Base-by-base conservation (phyloP, 1,140 invertebrate species). In the Drosophila equinoxialis region DNA sequence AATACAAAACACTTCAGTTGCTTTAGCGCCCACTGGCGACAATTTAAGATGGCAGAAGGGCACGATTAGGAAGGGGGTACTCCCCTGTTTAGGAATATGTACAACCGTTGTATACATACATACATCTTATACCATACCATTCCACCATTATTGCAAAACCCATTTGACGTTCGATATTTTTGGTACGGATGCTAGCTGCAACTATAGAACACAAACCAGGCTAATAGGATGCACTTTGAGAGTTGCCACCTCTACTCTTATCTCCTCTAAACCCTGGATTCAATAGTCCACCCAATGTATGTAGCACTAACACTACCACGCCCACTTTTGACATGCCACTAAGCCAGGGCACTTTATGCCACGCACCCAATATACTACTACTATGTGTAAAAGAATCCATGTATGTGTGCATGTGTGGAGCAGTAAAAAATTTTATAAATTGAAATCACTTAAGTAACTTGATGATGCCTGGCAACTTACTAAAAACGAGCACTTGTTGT, bases 191-290 rank as follows among this genome's bases (percentile, higher is more conserved):
- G 76, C 77, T 80, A 89, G 80, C 84, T 89, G 83, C 84, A 79
- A 71, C 79, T 80, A 69, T 60, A 35, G 59, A 61, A 58, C 59
- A 61, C 66, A 33, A 62, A 59, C 65, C 55, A 62, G 69, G 69
- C 82, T 87, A 86, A 86, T 79, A 87, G 82, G 76, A 79, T 83
- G 82, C 78, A 86, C 74, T 85, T 72, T 77, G 67, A 67, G 68
- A 74, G 60, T 69, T 76, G 68, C 83, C 79, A 48, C 30, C 35
- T 37, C 7, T 37, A 8, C 35, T 37, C 35, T 3, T 6, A 30
- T 30, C 35, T 37, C 35, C 35, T 0, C 6, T 6, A 30, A 30
- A 37, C 35, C 35, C 7, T 37, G 35, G 1, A 8, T 37, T 30
- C 30, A 30, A 30, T 30, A 30, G 10, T 37, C 35, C 35, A 39